Base-by-base conservation (phyloP, 2,797 vertebrate genomes). In the Fratercula arctica region DNA sequence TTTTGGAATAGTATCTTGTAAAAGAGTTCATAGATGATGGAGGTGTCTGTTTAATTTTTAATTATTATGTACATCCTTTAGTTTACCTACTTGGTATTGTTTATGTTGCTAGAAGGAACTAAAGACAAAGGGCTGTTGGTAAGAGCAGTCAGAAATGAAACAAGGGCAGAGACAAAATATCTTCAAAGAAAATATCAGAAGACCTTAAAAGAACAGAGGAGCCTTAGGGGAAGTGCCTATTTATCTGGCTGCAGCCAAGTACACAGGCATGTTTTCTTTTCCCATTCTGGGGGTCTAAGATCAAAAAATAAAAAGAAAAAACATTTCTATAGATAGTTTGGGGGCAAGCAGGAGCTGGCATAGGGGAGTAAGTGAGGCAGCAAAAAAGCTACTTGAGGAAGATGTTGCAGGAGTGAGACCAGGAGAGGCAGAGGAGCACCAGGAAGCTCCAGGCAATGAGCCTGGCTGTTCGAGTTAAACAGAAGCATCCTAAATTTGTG, bases 131-230 rank as follows among this genome's bases (percentile, higher is more conserved):
- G 69, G 7, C 16, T 91, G 61, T 70, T 80, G 54, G 73, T 69
- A 86, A 91, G 54, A 94, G 28, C 48, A 78, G 46, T 50, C 78
- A 95, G 78, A 93, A 96, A 84, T 35, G 61, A 95, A 93, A 91
- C 2, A 35, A 78, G 16, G 29, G 33, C 41, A 89, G 53, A 90
- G 85, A 91, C 75, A 93, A 96, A 89, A 78, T 75, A 83, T 81
- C 82, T 95, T 96, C 82, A 93, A 92, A 96, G 75, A 81, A 89
- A 92, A 87, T 87, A 85, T 78, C 84, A 89, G 82, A 91, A 83
- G 66, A 24, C 43, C 75, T 92, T 93, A 84, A 92, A 90, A 94
- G 76, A 95, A 79, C 75, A 95, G 72, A 87, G 37, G 41, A 74
- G 37, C 54, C n/a, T 63, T 81, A 85, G 43, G 39, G 81, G 92